Conservation (phyloP, 2,888 invertebrate species). For the Pachymerium ferrugineum region DNA sequence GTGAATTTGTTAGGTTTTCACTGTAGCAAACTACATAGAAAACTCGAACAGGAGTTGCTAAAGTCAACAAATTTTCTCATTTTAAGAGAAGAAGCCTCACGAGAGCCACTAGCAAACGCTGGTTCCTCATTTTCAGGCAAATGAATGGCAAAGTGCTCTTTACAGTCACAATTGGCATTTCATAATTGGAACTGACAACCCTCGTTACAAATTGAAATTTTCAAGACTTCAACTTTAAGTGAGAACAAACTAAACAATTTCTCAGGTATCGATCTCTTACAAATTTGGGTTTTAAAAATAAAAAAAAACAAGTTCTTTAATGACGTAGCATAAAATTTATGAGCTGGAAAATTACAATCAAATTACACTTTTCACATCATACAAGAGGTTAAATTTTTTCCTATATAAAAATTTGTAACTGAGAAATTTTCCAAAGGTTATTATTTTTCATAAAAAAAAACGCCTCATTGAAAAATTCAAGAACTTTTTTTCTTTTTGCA, state of each 20-base stretch:
- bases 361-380: slow-evolving; percentile 22
- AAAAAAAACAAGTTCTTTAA: slow-evolving; percentile 11
- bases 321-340: slow-evolving; percentile 21
- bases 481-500: no score
- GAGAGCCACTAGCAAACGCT: background rate
- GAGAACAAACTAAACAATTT: background rate
- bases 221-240: background rate
- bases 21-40: no score
- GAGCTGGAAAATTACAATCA: slow-evolving; percentile 5
- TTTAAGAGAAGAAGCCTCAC: background rate
- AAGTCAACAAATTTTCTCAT: slow-evolving; percentile 7
- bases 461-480: slow-evolving; percentile 1
- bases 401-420: background rate
- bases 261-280: background rate
- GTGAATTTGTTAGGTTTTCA: no score
- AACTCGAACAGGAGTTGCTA: background rate
- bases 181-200: background rate
- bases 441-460: background rate
- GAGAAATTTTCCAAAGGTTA: background rate
- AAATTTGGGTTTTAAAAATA: background rate
- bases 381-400: background rate
- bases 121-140: background rate
- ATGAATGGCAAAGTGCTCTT: slow-evolving; percentile 14
- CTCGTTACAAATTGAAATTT: background rate
- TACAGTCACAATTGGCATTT: background rate